Base-by-base conservation (phyloP, 2,797 vertebrate genomes). In the Etheostoma nigrum region DNA sequence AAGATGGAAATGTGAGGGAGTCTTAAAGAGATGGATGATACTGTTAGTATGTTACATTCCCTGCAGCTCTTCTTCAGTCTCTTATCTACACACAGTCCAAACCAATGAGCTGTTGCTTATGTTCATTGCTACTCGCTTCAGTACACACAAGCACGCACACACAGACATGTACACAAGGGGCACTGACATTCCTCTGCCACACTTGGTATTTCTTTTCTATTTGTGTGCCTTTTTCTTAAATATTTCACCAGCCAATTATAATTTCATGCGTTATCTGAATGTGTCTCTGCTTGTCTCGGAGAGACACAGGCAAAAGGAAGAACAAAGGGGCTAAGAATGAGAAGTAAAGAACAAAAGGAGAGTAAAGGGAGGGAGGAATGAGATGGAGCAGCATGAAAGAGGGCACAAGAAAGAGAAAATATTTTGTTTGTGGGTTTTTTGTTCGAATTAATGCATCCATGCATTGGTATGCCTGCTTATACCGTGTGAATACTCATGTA, bases 191-290 rank as follows among this genome's bases (percentile, higher is more conserved):
- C 83, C 86, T 86, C 83, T 74, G 85, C 83, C 81, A 86, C 85
- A 88, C 91, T 86, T 74, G 76, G 80, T 74, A 65, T 87, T 84
- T 84, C 88, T 90, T 84, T 85, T 92, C 89, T 91, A 83, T 93
- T 87, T 79, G 72, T 89, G 84, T 75, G 88, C 81, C 86, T 90
- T 93, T 92, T 91, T 84, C 83, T 86, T 95, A 91, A 95, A 95
- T 94, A 94, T 94, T 95, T 95, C 90, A 95, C 90, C 79, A 91
- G 82, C 74, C 62, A 85, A 93, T 95, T 90, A 95, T 93, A 94
- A 93, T 95, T 95, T 95, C 83, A 95, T 95, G 88, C 25, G 47
- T 72, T 78, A 69, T 90, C 84, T 81, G 83, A 91, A 89, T 86
- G 79, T 89, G 92, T 90, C 88, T 80, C 66, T 88, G 88, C 90